phyloP scores from a whole-genome alignment of 1,140 invertebrate genomes.

The Monochamus saltuarius region DNA sequence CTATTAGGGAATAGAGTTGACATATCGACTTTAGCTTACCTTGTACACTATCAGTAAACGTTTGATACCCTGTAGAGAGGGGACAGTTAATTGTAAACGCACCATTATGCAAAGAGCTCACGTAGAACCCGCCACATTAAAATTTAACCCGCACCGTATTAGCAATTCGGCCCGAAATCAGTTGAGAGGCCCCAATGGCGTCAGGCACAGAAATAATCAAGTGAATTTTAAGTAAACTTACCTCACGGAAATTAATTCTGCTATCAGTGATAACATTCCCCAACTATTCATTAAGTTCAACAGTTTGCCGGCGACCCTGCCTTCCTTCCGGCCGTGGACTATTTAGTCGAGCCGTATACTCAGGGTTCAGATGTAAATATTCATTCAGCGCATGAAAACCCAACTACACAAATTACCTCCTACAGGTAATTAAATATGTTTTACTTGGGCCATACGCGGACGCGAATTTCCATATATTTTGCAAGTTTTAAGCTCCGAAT shows the following conservation, averaged over 20 bases:
- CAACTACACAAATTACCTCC: conserved; percentile 24
- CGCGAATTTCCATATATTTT: conserved; percentile 20
- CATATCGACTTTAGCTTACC: no score
- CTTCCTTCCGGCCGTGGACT: conserved; percentile 11
- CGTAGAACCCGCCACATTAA: no score
- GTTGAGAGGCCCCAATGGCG: no score
- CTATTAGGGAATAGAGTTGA: no score
- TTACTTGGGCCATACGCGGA: conserved; percentile 18
- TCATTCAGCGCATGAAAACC: conserved; percentile 17
- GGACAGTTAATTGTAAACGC: no score
- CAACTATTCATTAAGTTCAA: conserved; percentile 28
- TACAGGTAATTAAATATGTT: conserved; percentile 28
- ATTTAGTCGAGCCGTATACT: conserved; percentile 18
- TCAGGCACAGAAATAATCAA: no score
- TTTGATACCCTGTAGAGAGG: no score
- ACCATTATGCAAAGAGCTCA: no score
- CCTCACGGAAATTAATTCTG: conserved; percentile 24
- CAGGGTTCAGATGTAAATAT: conserved; percentile 24
- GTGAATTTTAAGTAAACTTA: not conserved
- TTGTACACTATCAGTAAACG: no score
- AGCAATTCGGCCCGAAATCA: no score
- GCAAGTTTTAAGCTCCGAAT: conserved; percentile 20
- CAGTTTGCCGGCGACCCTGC: conserved; percentile 19
- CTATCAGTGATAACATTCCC: conserved; percentile 21
- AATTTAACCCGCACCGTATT: no score